Evolutionary conservation across 2,888 invertebrate genomes (phyloP).

Genomic region (Lasioglossum figueresi): DNA sequence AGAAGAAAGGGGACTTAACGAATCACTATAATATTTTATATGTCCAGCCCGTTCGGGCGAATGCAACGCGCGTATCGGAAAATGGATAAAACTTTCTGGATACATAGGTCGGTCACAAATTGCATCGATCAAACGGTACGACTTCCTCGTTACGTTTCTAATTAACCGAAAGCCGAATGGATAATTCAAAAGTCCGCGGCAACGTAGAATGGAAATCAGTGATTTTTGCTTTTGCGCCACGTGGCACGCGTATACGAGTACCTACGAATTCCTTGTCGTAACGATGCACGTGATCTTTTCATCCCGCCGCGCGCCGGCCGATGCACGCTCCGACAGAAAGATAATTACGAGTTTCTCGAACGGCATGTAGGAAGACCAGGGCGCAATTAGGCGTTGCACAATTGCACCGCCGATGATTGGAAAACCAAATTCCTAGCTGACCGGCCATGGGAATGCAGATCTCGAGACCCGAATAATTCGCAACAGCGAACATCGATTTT

Average conservation of each 20-base stretch:
- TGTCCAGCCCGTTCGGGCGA: background rate
- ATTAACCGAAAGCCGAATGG: slow-evolving; percentile 31
- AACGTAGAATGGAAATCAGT: slow-evolving; percentile 31
- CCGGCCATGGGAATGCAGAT: slow-evolving; percentile 21
- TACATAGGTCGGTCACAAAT: background rate
- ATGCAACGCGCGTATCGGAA: background rate
- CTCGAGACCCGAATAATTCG: background rate
- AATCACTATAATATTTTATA: background rate
- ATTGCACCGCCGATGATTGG: slow-evolving; percentile 69
- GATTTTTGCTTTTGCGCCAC: slow-evolving; percentile 27
- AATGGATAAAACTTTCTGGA: background rate
- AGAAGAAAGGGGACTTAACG: background rate
- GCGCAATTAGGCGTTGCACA: slow-evolving; percentile 72
- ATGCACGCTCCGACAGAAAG: slow-evolving; percentile 42
- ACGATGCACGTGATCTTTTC: slow-evolving; percentile 70
- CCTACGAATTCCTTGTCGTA: slow-evolving; percentile 41
- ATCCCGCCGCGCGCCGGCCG: slow-evolving; percentile 43
- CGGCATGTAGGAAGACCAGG: slow-evolving; percentile 28
- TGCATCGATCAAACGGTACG: slow-evolving; percentile 10
- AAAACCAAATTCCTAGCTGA: slow-evolving; percentile 52
- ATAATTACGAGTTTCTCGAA: slow-evolving; percentile 66
- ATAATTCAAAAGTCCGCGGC: slow-evolving; percentile 8
- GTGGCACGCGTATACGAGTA: slow-evolving; percentile 26
- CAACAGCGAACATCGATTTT: too few relatives aligned
- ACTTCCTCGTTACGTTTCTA: slow-evolving; percentile 21